phyloP scores from a whole-genome alignment of 2,113 vertebrate genomes.

The Hyperoodon ampullatus region DNA sequence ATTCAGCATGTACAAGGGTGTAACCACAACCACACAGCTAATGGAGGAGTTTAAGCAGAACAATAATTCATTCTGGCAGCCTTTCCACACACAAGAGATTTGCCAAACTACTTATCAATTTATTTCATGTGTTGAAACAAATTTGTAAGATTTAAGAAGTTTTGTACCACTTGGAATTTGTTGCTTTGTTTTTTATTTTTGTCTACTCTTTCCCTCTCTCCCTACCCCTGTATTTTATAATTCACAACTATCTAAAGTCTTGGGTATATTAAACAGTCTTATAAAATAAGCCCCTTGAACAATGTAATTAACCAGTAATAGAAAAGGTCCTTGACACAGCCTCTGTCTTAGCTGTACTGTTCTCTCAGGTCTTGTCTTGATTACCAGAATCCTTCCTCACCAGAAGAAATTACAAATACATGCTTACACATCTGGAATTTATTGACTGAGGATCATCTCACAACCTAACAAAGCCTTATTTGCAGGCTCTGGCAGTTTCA shows the following conservation, averaged over 20 bases:
- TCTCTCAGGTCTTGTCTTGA: neutral
- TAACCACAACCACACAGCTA: neutral
- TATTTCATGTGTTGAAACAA: neutral
- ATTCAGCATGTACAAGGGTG: neutral
- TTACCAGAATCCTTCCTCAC: neutral
- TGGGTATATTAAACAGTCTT: neutral
- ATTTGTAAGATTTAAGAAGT: neutral
- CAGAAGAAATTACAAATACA: neutral
- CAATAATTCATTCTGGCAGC: neutral
- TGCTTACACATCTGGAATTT: slow-evolving; percentile 3
- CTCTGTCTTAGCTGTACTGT: neutral
- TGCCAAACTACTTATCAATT: neutral
- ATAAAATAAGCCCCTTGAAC: neutral
- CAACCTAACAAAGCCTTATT: neutral
- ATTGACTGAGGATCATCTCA: neutral
- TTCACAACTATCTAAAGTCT: neutral
- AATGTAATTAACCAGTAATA: neutral
- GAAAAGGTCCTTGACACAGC: neutral
- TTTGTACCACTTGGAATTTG: neutral
- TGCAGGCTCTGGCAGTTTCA: neutral
- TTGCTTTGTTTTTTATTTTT: neutral
- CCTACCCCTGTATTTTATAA: neutral
- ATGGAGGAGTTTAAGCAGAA: neutral
- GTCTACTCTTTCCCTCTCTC: neutral
- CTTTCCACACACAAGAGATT: neutral